phyloP scores from a whole-genome alignment of 1,140 invertebrate genomes.

The Tetramorium alpestre region DNA sequence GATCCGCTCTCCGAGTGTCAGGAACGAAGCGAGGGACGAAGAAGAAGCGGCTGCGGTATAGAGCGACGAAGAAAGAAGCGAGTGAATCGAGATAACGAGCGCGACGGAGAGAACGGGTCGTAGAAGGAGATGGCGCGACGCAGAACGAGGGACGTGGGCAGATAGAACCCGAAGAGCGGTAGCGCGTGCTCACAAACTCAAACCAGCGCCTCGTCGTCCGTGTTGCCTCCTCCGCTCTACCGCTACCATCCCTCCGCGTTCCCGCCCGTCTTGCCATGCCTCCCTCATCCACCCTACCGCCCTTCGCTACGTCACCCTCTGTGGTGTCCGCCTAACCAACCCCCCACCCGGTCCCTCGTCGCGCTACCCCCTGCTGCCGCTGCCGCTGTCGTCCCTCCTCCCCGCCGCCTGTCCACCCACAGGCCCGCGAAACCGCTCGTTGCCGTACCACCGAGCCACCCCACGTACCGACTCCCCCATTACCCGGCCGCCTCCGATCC shows the following conservation, averaged over 20 bases:
- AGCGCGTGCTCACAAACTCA: conserved; percentile 77
- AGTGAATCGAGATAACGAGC: conserved; percentile 64
- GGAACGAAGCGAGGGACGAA: conserved; percentile 62
- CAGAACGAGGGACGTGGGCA: conserved; percentile 63
- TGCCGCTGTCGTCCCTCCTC: too few relatives aligned
- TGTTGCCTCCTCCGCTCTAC: conserved; percentile 52
- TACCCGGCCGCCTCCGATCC: conserved; percentile 56
- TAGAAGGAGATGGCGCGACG: conserved; percentile 57
- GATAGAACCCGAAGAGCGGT: conserved; percentile 75
- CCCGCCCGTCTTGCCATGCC: conserved; percentile 5
- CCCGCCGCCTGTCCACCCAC: too few relatives aligned
- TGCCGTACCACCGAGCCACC: too few relatives aligned
- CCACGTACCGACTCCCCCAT: conserved; percentile 36
- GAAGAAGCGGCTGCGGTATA: conserved; percentile 55
- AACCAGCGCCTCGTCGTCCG: conserved; percentile 68
- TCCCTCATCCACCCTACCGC: conserved; percentile 51
- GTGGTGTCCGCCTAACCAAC: conserved; percentile 69
- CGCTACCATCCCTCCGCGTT: not conserved
- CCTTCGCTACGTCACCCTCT: conserved; percentile 57
- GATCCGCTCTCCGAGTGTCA: conserved; percentile 66
- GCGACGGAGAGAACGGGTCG: conserved; percentile 44
- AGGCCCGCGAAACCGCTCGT: too few relatives aligned
- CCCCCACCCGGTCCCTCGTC: conserved; percentile 52
- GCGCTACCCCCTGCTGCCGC: not conserved
- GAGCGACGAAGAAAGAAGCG: conserved; percentile 39